Percentiles rank a stretch among this genome's conserved stretches.
phyloP scores from a whole-genome alignment of 2,888 invertebrate species.

The Allolobophora icterica region DNA sequence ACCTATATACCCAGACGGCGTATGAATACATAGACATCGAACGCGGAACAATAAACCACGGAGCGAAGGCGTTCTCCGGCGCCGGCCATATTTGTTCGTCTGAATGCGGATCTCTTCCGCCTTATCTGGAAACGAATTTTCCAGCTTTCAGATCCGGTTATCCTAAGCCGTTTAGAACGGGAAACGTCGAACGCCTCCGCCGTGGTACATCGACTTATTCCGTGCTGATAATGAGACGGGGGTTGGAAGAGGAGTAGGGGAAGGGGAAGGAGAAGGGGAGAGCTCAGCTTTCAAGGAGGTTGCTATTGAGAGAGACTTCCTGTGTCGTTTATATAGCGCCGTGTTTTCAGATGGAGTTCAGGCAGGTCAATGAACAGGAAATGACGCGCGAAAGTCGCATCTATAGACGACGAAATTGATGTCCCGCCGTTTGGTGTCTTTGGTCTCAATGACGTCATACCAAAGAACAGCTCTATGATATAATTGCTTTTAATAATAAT shows the following conservation, averaged over 20 bases:
- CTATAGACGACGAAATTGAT: neutral
- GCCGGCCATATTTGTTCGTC: slow-evolving; percentile 17
- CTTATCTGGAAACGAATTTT: slow-evolving; percentile 29
- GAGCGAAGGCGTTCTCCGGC: slow-evolving; percentile 10
- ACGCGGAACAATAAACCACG: neutral
- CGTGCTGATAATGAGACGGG: neutral
- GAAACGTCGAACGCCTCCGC: neutral
- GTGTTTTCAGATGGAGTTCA: neutral
- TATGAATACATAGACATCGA: neutral
- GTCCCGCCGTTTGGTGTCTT: neutral
- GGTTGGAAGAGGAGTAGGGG: too few species aligned
- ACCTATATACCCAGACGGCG: neutral
- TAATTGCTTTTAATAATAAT: neutral
- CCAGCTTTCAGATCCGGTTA: slow-evolving; percentile 28
- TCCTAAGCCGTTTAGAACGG: slow-evolving; percentile 26
- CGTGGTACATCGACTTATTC: neutral
- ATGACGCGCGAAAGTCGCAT: neutral
- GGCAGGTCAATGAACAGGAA: neutral
- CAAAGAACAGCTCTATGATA: neutral
- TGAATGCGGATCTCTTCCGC: slow-evolving; percentile 18
- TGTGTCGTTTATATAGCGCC: neutral
- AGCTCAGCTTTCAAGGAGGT: too few species aligned
- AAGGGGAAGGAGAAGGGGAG: too few species aligned
- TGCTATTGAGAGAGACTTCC: too few species aligned
- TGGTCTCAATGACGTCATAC: neutral